A percentile compares a stretch with the other conserved stretches of the same genome.
These are phyloP conservation scores for Chaetogeoica ovagalla DNA, from an alignment of 2,888 invertebrate genomes.

Conservation along the genomic window DNA sequence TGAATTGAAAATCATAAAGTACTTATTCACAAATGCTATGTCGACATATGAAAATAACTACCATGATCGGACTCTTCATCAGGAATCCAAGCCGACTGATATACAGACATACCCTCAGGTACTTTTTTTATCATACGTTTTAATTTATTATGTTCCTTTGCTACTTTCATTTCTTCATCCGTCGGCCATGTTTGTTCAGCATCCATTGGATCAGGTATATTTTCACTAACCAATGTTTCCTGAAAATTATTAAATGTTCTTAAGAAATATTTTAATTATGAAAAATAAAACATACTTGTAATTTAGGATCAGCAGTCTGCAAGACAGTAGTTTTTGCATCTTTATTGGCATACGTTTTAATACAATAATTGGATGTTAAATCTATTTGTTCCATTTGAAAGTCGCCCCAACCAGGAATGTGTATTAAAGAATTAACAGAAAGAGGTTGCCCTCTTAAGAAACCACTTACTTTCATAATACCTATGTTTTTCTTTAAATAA, in stretches of 20 bases:
- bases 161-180: constrained; percentile 80
- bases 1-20: background rate
- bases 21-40: background rate
- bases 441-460: constrained; percentile 82
- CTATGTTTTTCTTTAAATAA: constrained; percentile 59
- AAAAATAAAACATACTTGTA: constrained; percentile 62
- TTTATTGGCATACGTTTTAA: constrained; percentile 34
- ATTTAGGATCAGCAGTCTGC: constrained; percentile 67
- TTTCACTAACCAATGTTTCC: constrained; percentile 77
- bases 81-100: constrained; percentile 93
- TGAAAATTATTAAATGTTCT: constrained; percentile 56
- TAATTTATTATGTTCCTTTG: constrained; percentile 67
- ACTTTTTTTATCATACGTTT: constrained; percentile 76
- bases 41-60: background rate
- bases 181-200: constrained; percentile 98
- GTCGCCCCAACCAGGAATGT: constrained; percentile 90
- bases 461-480: constrained; percentile 80
- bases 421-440: constrained; percentile 85
- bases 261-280: background rate
- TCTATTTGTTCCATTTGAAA: constrained; percentile 83
- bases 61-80: constrained; percentile 64
- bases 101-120: constrained; percentile 94
- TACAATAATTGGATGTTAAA: constrained; percentile 45
- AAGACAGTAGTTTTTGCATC: constrained; percentile 60
- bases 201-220: constrained; percentile 85